Evolutionary conservation across 1,140 invertebrate species (phyloP).

Genomic region (Macrostomum lignano): DNA sequence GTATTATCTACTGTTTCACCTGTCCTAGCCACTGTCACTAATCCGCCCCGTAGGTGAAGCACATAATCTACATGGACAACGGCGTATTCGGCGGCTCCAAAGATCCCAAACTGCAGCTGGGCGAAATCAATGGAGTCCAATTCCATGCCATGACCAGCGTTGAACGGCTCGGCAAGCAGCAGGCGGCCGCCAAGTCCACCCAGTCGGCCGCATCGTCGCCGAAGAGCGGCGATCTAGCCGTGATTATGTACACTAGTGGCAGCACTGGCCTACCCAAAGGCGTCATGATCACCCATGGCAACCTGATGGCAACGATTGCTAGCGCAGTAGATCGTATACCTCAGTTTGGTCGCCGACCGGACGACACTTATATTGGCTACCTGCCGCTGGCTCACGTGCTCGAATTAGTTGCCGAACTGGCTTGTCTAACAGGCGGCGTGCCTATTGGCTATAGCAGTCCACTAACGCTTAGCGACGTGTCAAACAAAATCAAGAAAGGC

Average conservation of each 20-base stretch:
- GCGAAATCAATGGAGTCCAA: too few species aligned
- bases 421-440: slow-evolving; percentile 40
- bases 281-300: slow-evolving; percentile 45
- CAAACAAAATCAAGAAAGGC: slow-evolving; percentile 73
- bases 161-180: too few species aligned
- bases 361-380: slow-evolving; percentile 69
- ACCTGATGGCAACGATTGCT: slow-evolving; percentile 57
- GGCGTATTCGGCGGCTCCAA: slow-evolving; percentile 1
- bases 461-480: slow-evolving; percentile 61
- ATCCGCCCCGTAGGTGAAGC: too few species aligned
- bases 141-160: too few species aligned
- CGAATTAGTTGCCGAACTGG: slow-evolving; percentile 44
- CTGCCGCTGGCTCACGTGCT: slow-evolving; percentile 86
- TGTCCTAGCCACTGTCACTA: too few species aligned
- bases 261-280: slow-evolving; percentile 28
- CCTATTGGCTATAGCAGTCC: slow-evolving; percentile 63
- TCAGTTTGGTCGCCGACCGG: slow-evolving; percentile 22
- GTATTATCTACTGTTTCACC: too few species aligned
- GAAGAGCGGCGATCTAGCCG: slow-evolving; percentile 16
- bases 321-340: slow-evolving; percentile 40
- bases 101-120: too few species aligned
- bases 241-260: slow-evolving; percentile 30
- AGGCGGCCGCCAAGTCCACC: too few species aligned
- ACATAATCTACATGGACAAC: slow-evolving; percentile 60
- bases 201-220: too few species aligned